Conservation (phyloP, 92 coral and sea anemone genomes). For the Isaurus tuberculatus region DNA sequence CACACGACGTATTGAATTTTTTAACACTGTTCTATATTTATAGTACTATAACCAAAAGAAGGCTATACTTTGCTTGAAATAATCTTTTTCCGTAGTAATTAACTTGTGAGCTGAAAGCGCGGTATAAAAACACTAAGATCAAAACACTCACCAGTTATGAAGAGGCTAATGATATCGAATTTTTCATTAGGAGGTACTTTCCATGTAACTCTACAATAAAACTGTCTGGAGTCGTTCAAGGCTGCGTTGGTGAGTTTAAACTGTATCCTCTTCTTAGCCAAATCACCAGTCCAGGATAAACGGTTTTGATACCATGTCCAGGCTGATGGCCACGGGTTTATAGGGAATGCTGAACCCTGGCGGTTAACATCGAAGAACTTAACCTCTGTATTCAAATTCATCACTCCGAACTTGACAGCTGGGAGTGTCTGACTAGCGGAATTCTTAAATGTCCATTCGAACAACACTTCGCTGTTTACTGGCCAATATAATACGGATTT, state of each 20-base stretch:
- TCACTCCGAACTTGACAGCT: not conserved
- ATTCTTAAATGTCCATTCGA: not conserved
- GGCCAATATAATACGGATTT: not conserved
- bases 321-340: not conserved
- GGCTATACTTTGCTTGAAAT: too few relatives aligned
- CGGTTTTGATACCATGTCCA: not conserved
- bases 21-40: too few relatives aligned
- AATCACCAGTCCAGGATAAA: not conserved
- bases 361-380: not conserved
- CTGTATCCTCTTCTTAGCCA: not conserved
- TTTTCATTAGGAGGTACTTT: not conserved
- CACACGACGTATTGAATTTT: too few relatives aligned
- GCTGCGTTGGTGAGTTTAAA: not conserved
- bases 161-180: not conserved
- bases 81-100: too few relatives aligned
- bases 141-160: not conserved
- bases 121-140: too few relatives aligned
- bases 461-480: not conserved
- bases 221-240: not conserved
- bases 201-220: not conserved
- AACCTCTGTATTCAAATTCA: not conserved
- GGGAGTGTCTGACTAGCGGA: not conserved
- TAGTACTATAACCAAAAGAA: too few relatives aligned
- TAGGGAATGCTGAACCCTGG: not conserved
- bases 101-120: too few relatives aligned